phyloP scores from a whole-genome alignment of 2,113 vertebrate species.

The Pachyramphus minor region DNA sequence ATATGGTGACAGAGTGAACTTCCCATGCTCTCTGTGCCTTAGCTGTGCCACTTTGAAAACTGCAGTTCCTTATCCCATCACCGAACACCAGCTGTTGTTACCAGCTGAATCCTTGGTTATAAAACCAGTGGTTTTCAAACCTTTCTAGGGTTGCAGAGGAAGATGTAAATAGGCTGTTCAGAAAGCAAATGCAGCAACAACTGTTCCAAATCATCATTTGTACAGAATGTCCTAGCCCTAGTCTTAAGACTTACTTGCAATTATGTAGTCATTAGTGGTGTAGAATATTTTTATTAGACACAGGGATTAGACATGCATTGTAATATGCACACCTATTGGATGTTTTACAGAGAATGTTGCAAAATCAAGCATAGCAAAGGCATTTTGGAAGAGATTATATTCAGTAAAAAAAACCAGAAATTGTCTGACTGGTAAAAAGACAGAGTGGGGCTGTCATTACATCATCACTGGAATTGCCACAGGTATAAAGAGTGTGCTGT shows the following conservation, averaged over 20 bases:
- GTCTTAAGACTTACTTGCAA: background rate
- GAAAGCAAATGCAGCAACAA: background rate
- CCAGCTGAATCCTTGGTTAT: background rate
- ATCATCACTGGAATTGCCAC: background rate
- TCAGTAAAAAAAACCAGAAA: background rate
- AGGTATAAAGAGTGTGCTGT: background rate
- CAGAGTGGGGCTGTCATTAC: background rate
- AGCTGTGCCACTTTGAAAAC: background rate
- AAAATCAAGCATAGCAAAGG: background rate
- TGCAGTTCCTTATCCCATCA: background rate
- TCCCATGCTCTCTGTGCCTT: rapidly evolving
- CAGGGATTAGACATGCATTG: background rate
- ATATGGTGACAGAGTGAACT: background rate
- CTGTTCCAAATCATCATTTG: background rate
- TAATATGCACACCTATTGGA: background rate
- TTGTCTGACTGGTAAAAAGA: background rate
- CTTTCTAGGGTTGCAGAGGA: background rate
- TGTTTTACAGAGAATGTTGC: background rate
- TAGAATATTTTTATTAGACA: background rate
- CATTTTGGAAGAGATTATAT: background rate
- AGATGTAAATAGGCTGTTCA: background rate
- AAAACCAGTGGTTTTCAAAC: background rate
- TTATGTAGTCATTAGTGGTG: background rate
- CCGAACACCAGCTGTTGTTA: background rate
- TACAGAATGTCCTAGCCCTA: background rate